These are phyloP conservation scores for Megaleporinus macrocephalus DNA, from an alignment of 2,113 vertebrate genomes.

Conservation along the genomic window DNA sequence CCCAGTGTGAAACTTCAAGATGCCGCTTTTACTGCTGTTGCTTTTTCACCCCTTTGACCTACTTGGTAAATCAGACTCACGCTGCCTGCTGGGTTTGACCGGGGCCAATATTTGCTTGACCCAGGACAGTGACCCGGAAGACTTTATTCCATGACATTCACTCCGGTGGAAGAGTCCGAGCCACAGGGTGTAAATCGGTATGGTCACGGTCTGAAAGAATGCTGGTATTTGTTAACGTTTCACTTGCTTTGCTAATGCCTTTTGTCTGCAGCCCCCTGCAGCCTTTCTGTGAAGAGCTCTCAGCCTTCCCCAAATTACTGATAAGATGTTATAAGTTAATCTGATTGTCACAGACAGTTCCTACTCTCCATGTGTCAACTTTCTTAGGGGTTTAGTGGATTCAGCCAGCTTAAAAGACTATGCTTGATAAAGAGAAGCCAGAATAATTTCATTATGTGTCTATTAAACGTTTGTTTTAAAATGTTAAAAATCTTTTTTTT, in stretches of 20 bases:
- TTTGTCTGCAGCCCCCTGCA: not conserved
- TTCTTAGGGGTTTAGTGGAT: too few species aligned
- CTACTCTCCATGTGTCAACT: not conserved
- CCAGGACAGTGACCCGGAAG: not conserved
- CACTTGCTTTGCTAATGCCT: not conserved
- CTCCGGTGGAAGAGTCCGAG: not conserved
- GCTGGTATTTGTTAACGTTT: slow-evolving; percentile 45
- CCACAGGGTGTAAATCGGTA: slow-evolving; percentile 17
- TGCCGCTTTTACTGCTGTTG: not conserved
- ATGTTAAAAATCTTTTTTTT: too few species aligned
- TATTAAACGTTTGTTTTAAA: too few species aligned
- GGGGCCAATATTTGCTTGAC: slow-evolving; percentile 24
- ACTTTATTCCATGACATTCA: slow-evolving; percentile 2
- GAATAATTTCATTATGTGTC: too few species aligned
- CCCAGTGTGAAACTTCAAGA: slow-evolving; percentile 53
- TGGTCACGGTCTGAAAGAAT: slow-evolving; percentile 17
- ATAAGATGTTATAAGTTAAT: not conserved
- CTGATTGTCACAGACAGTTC: not conserved
- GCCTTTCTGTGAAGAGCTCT: not conserved
- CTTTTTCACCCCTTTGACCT: not conserved
- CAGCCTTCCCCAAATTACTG: not conserved
- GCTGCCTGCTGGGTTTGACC: slow-evolving; percentile 6
- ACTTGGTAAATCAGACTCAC: slow-evolving; percentile 7
- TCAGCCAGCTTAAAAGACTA: not conserved
- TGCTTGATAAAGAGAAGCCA: not conserved